Percentiles rank a stretch among this genome's conserved stretches.
phyloP scores from a whole-genome alignment of 2,113 vertebrate species.

The Oncorhynchus kisutch region DNA sequence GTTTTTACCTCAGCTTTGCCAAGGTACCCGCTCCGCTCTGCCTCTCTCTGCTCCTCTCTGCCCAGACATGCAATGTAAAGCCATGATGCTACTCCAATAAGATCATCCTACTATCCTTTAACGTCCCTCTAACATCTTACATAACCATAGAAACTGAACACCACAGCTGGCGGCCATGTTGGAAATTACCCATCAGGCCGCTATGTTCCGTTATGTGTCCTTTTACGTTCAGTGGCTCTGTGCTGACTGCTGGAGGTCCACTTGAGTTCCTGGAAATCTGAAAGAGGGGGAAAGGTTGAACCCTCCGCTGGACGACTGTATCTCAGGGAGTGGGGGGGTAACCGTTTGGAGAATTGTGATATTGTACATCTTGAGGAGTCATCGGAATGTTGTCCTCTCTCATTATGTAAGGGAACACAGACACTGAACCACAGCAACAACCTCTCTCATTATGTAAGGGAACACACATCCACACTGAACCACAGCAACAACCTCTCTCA shows the following conservation, averaged over 20 bases:
- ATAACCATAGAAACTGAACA: background rate
- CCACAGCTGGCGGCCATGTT: background rate
- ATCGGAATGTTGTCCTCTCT: conserved; percentile 14
- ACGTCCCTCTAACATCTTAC: background rate
- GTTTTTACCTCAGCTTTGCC: conserved; percentile 35
- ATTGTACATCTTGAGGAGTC: background rate
- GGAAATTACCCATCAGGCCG: background rate
- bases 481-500: conserved; percentile 30
- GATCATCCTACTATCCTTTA: conserved; percentile 19
- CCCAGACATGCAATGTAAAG: conserved; percentile 32
- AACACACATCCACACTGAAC: too few relatives aligned
- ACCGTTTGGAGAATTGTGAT: background rate
- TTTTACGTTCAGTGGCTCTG: background rate
- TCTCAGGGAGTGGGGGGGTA: too few relatives aligned
- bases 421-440: too few relatives aligned
- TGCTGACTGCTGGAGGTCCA: background rate
- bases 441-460: too few relatives aligned
- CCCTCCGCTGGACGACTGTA: too few relatives aligned
- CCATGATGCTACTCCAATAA: conserved; percentile 12
- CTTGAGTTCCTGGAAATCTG: conserved; percentile 10
- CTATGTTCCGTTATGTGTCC: too few relatives aligned
- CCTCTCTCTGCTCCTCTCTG: conserved; percentile 12
- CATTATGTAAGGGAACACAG: too few relatives aligned
- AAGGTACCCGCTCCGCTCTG: background rate
- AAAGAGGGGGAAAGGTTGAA: too few relatives aligned